Evolutionary conservation across 2,113 vertebrate species (phyloP).

Genomic region (Calonectris borealis): DNA sequence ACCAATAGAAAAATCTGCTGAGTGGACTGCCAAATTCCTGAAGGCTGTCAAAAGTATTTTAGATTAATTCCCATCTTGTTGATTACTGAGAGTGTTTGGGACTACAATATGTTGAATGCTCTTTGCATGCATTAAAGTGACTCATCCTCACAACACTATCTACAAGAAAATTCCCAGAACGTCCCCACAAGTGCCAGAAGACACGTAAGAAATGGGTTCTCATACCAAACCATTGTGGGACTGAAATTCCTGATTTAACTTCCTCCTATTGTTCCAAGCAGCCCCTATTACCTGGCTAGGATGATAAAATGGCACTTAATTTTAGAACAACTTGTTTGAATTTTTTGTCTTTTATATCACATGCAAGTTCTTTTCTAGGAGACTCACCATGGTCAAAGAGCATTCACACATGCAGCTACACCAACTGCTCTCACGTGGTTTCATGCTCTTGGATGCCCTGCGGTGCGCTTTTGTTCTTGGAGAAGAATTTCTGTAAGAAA

Average conservation of each 20-base stretch:
- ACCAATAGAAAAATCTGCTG: background rate
- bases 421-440: background rate
- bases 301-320: background rate
- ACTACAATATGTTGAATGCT: background rate
- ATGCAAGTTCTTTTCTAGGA: background rate
- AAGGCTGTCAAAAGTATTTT: background rate
- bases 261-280: background rate
- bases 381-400: background rate
- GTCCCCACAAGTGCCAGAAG: background rate
- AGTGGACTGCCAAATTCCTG: background rate
- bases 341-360: background rate
- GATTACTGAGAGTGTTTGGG: background rate
- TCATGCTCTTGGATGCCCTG: background rate
- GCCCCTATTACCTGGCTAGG: background rate
- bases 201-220: background rate
- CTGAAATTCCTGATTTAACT: background rate
- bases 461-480: background rate
- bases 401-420: background rate
- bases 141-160: background rate
- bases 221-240: background rate
- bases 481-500: background rate
- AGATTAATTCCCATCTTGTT: background rate
- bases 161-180: background rate
- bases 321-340: background rate
- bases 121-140: background rate